These are phyloP conservation scores for Melipona bicolor DNA, from an alignment of 2,888 invertebrate species.

Conservation along the genomic window DNA sequence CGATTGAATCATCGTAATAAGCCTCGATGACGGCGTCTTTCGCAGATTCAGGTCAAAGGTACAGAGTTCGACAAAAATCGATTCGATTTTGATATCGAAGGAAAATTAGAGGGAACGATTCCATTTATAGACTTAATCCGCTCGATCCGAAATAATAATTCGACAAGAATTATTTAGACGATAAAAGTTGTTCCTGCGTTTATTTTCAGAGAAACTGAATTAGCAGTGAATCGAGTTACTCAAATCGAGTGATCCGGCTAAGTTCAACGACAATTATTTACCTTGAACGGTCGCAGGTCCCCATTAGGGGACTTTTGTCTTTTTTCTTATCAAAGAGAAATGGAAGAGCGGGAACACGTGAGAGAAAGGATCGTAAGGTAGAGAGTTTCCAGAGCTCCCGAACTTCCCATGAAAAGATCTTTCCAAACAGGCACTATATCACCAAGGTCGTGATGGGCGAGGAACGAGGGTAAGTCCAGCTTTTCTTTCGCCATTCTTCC, in stretches of 20 bases:
- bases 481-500: slow-evolving; percentile 49
- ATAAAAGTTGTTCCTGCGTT: too few relatives aligned
- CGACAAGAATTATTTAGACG: too few relatives aligned
- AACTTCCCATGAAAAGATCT: slow-evolving; percentile 46
- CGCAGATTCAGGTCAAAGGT: background rate
- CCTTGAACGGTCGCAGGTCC: too few relatives aligned
- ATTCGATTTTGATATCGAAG: background rate
- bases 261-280: background rate
- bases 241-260: background rate
- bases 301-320: too few relatives aligned
- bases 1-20: slow-evolving; percentile 26
- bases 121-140: background rate
- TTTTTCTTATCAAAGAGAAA: background rate
- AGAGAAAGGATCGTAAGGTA: background rate
- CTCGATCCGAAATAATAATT: background rate
- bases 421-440: slow-evolving; percentile 44
- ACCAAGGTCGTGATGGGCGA: slow-evolving; percentile 28
- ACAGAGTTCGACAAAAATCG: background rate
- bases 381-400: slow-evolving; percentile 20
- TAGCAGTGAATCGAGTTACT: too few relatives aligned
- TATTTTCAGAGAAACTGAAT: too few relatives aligned
- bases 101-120: background rate
- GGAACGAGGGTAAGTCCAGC: slow-evolving; percentile 45
- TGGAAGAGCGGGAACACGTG: background rate
- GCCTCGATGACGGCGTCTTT: background rate